Conservation (phyloP, 2,113 vertebrate species). For the Agapornis roseicollis region DNA sequence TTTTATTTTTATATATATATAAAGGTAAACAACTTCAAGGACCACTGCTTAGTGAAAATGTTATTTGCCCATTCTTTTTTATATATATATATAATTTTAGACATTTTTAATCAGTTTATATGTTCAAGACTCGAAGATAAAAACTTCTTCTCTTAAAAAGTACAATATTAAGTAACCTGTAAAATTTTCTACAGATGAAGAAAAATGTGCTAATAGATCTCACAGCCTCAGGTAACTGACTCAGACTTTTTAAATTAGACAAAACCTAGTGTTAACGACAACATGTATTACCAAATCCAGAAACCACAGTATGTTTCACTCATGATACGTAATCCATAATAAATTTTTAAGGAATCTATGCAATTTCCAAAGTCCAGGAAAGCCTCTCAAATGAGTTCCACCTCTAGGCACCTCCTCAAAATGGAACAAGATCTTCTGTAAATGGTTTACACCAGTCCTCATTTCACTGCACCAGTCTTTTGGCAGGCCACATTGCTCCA, state of each 20-base stretch:
- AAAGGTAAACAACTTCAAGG: constrained; percentile 33
- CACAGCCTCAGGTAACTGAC: not conserved
- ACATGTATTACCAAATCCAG: not conserved
- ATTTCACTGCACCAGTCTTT: not conserved
- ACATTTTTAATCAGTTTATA: not conserved
- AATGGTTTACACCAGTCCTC: constrained; percentile 16
- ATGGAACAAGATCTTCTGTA: not conserved
- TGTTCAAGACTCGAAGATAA: not conserved
- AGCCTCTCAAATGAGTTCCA: not conserved
- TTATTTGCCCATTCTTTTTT: not conserved
- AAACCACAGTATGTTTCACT: not conserved
- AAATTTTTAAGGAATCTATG: constrained; percentile 1
- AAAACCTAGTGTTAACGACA: not conserved
- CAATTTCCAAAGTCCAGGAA: not conserved
- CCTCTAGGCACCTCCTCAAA: not conserved
- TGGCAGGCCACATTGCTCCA: not conserved
- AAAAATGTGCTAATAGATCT: not conserved
- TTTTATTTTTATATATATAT: constrained; percentile 25
- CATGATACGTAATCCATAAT: not conserved
- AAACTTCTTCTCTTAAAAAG: not conserved
- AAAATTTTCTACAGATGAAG: not conserved
- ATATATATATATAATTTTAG: not conserved
- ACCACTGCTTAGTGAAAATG: not conserved
- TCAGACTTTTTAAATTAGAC: not conserved
- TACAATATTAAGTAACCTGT: not conserved